Evolutionary conservation across 2,888 invertebrate species (phyloP).

Genomic region (Priapulus caudatus): DNA sequence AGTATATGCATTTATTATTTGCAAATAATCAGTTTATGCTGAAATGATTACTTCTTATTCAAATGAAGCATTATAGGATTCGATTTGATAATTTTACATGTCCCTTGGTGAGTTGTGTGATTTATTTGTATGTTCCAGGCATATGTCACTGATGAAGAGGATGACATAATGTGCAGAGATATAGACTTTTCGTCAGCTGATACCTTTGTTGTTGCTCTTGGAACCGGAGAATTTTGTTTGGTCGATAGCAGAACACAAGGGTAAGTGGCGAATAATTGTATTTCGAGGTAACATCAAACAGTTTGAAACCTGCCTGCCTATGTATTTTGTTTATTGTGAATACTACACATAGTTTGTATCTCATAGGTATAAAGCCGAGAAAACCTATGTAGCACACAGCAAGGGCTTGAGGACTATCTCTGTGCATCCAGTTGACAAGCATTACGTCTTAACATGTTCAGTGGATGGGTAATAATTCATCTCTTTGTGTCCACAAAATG

Average conservation of each 20-base stretch:
- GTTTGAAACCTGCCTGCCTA: no score
- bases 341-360: no score
- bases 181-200: slow-evolving; percentile 30
- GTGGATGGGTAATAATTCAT: slow-evolving; percentile 30
- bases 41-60: background rate
- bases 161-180: slow-evolving; percentile 26
- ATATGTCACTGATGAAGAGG: slow-evolving; percentile 31
- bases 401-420: slow-evolving; percentile 35
- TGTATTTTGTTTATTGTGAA: no score
- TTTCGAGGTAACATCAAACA: no score
- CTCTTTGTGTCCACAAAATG: no score
- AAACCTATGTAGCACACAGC: no score
- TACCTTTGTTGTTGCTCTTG: slow-evolving; percentile 35
- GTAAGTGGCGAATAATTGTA: slow-evolving; percentile 19
- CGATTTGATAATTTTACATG: slow-evolving; percentile 5
- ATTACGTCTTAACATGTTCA: slow-evolving; percentile 37
- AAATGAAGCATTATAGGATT: slow-evolving; percentile 7
- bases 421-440: slow-evolving; percentile 34
- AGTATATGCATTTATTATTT: background rate
- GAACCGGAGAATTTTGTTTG: slow-evolving; percentile 34
- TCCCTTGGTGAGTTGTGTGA: background rate
- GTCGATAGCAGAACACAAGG: slow-evolving; percentile 33
- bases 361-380: no score
- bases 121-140: slow-evolving; percentile 24
- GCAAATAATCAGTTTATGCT: background rate